Base-by-base conservation (phyloP, 2,113 vertebrate species). In the Macheiramphus alcinus region DNA sequence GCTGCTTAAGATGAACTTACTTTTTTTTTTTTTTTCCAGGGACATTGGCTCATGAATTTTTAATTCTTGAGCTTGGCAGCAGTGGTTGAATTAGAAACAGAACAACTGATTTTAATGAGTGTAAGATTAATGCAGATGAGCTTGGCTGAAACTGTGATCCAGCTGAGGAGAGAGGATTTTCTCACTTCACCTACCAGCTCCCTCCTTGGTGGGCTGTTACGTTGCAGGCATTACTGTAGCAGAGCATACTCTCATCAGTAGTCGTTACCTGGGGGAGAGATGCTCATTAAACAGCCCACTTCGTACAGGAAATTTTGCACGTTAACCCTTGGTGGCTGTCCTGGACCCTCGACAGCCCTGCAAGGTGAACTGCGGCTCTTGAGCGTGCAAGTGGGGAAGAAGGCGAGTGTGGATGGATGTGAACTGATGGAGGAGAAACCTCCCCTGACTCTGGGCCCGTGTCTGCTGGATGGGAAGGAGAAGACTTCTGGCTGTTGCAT, bases 91-190 rank as follows among this genome's bases (percentile, higher is more conserved):
- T 90, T 93, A 93, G 86, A 80, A 95, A 59, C 29, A 90, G 92
- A 88, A 70, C 55, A 94, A 88, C 85, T 84, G 90, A 86, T 70
- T 92, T 93, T 95, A 97, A 96, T 90, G 94, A 96, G 95, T 4
- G 36, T 27, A 68, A 81, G 88, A 95, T 97, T 84, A 72, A 97
- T 96, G 91, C 86, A 92, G 94, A 94, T 79, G 96, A 96, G 75
- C 76, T 81, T 71, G 76, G 70, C 88, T 95, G 90, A 65, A 47
- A 8, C 63, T 15, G 80, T 0, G 3, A 32, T 66, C 47, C 72
- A 40, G 53, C 72, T 76, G 72, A 89, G 76, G 80, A 62, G 76
- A 62, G 63, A 45, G 6, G 50, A 52, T 45, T 68, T 67, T 45
- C 82, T 78, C 75, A 22, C 67, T 45, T 43, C 66, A 34, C 18